These are phyloP conservation scores for Meteorus sp. DNA, from an alignment of 1,140 invertebrate species.

Conservation along the genomic window DNA sequence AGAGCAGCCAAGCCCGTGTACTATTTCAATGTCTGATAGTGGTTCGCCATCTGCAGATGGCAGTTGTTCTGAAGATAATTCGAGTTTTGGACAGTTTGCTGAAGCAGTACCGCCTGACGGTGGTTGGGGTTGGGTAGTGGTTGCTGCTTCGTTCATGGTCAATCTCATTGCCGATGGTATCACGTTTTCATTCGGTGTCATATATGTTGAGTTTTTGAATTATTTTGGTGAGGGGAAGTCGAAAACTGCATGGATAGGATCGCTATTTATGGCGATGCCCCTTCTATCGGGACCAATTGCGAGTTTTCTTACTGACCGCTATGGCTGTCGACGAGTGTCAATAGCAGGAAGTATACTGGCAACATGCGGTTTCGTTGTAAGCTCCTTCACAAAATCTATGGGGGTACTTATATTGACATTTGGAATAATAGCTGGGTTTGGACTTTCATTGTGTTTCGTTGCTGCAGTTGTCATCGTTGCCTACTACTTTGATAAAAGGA, in stretches of 20 bases:
- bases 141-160: constrained; percentile 84
- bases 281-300: constrained; percentile 86
- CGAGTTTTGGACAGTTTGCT: constrained; percentile 63
- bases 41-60: constrained; percentile 33
- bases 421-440: constrained; percentile 83
- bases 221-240: constrained; percentile 80
- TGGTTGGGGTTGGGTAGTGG: constrained; percentile 80
- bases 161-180: constrained; percentile 91
- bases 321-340: constrained; percentile 79
- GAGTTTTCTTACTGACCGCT: constrained; percentile 83
- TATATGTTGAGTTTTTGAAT: constrained; percentile 77
- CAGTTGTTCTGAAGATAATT: constrained; percentile 63
- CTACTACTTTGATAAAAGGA: constrained; percentile 91
- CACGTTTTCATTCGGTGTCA: constrained; percentile 84
- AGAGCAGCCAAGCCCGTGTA: constrained; percentile 52
- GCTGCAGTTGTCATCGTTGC: constrained; percentile 92
- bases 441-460: constrained; percentile 84
- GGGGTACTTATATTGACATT: constrained; percentile 82
- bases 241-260: constrained; percentile 89
- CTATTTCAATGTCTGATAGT: constrained; percentile 53
- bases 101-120: constrained; percentile 73
- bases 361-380: constrained; percentile 78
- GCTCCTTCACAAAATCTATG: constrained; percentile 76
- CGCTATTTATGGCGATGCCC: constrained; percentile 89
- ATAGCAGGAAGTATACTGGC: constrained; percentile 81